Conservation (phyloP, 2,888 invertebrate species). For the Eumerus sabulonum region DNA sequence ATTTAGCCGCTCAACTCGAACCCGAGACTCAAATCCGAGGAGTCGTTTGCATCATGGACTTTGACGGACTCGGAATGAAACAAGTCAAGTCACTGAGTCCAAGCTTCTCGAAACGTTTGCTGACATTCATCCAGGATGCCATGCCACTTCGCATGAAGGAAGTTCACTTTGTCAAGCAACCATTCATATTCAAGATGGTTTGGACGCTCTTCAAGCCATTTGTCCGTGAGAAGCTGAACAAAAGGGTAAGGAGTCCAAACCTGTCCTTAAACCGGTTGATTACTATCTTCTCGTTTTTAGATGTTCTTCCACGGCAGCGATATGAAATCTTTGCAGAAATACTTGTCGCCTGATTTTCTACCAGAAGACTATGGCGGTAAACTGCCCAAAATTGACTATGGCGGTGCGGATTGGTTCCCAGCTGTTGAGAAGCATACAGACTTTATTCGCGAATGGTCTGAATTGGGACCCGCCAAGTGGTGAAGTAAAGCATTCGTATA, state of each 20-base stretch:
- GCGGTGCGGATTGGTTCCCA: conserved; percentile 88
- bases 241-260: conserved; percentile 82
- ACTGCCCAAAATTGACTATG: conserved; percentile 87
- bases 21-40: conserved; percentile 90
- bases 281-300: conserved; percentile 77
- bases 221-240: conserved; percentile 87
- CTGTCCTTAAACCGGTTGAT: background rate
- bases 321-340: conserved; percentile 87
- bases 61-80: conserved; percentile 87
- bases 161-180: conserved; percentile 92
- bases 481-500: conserved; percentile 48
- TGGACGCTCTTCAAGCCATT: conserved; percentile 93
- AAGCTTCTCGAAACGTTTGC: conserved; percentile 86
- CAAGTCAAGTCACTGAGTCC: conserved; percentile 86
- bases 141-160: conserved; percentile 92
- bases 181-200: conserved; percentile 90
- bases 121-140: conserved; percentile 91
- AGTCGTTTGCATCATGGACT: conserved; percentile 90
- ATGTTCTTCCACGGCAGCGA: conserved; percentile 91
- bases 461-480: conserved; percentile 83
- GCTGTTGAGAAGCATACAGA: conserved; percentile 83
- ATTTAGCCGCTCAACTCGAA: conserved; percentile 87
- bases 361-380: conserved; percentile 89
- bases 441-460: conserved; percentile 85
- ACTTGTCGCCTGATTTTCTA: conserved; percentile 84